These are phyloP conservation scores for Scelioninae gen. 1 DNA, from an alignment of 2,888 invertebrate genomes.

Conservation along the genomic window DNA sequence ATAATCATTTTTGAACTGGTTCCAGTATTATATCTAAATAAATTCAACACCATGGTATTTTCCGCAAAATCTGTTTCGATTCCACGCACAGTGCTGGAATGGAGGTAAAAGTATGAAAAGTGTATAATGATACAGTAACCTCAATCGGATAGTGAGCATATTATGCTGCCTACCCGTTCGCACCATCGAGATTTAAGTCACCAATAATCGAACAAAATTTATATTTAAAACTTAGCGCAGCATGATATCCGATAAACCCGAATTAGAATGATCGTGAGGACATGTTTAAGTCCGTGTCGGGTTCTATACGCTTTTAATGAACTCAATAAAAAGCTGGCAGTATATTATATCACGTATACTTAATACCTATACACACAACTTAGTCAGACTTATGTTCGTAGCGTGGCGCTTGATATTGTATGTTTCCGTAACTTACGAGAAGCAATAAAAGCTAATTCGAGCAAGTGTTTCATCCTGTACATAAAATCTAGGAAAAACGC, in stretches of 20 bases:
- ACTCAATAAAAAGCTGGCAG: conserved; percentile 43
- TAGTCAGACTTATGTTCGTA: conserved; percentile 16
- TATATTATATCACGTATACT: conserved; percentile 18
- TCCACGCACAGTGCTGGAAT: too few relatives aligned
- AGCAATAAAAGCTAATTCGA: conserved; percentile 52
- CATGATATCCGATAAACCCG: background rate
- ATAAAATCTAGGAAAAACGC: conserved; percentile 28
- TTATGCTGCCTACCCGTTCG: too few relatives aligned
- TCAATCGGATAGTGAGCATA: too few relatives aligned
- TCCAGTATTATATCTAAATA: too few relatives aligned
- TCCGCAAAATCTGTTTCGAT: too few relatives aligned
- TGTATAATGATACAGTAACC: too few relatives aligned
- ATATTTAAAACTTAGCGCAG: conserved; percentile 4
- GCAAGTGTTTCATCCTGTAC: conserved; percentile 42
- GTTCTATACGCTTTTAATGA: conserved; percentile 39
- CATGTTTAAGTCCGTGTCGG: conserved; percentile 10
- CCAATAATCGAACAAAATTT: conserved; percentile 19
- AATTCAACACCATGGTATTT: too few relatives aligned
- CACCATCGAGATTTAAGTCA: conserved; percentile 2
- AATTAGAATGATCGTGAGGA: background rate
- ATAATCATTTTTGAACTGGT: too few relatives aligned
- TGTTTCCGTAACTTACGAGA: conserved; percentile 52
- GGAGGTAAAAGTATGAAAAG: too few relatives aligned
- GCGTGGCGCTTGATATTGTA: conserved; percentile 41
- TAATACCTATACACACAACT: background rate